phyloP scores from a whole-genome alignment of 2,888 invertebrate species.

The Blastobasis lacticolella region DNA sequence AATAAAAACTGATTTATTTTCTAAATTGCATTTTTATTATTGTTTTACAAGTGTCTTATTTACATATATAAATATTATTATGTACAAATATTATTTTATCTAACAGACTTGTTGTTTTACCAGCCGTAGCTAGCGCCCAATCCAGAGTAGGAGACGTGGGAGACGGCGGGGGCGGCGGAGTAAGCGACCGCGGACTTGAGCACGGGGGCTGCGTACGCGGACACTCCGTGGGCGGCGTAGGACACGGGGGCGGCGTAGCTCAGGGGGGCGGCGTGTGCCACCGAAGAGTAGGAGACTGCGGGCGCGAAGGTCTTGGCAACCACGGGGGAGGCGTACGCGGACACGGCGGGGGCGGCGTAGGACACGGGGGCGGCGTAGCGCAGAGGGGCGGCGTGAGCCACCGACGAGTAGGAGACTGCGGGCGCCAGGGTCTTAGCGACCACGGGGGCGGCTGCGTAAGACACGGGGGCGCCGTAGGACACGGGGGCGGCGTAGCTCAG shows the following conservation, averaged over 20 bases:
- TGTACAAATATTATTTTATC: conserved; percentile 14
- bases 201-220: conserved; percentile 34
- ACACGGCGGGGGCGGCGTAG: conserved; percentile 37
- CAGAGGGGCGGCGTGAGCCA: conserved; percentile 36
- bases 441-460: conserved; percentile 8
- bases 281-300: conserved; percentile 12
- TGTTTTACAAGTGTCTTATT: no score
- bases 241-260: conserved; percentile 9
- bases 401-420: conserved; percentile 39
- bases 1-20: no score
- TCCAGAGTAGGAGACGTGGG: conserved; percentile 78
- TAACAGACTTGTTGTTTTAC: conserved; percentile 23
- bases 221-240: conserved; percentile 52
- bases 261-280: conserved; percentile 11
- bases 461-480: conserved; percentile 13
- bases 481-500: conserved; percentile 30
- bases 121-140: conserved; percentile 65
- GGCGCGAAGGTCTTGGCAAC: conserved; percentile 29
- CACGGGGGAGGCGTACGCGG: conserved; percentile 32
- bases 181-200: conserved; percentile 50
- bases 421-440: conserved; percentile 19
- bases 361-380: no score
- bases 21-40: no score
- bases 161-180: conserved; percentile 75
- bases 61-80: neutral